A percentile compares a stretch with the other conserved stretches of the same genome.
Evolutionary conservation across 2,113 vertebrate species (phyloP).

Genomic region (Chionodraco myersi): DNA sequence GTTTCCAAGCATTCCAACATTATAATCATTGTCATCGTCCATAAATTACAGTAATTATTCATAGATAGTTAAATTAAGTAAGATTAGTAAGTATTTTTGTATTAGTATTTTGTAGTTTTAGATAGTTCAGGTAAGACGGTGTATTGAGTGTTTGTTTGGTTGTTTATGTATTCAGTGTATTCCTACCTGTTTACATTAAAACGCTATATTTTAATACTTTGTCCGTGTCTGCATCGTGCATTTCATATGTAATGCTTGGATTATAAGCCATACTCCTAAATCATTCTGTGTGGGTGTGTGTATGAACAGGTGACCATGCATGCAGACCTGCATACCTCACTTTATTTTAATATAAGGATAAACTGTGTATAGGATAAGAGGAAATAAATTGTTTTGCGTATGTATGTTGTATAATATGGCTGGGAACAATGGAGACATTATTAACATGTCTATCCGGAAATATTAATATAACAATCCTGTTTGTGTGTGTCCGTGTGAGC

Average conservation of each 20-base stretch:
- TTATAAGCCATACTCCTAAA: conserved; percentile 49
- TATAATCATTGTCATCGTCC: no score
- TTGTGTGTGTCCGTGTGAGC: not conserved
- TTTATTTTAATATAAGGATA: not conserved
- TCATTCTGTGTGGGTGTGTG: conserved; percentile 22
- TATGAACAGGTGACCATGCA: conserved; percentile 1
- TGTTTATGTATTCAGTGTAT: no score
- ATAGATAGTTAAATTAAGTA: no score
- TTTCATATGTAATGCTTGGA: not conserved
- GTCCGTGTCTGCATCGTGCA: no score
- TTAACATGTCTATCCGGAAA: not conserved
- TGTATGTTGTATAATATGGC: not conserved
- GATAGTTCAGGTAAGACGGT: no score
- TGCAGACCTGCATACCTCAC: not conserved
- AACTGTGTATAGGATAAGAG: not conserved
- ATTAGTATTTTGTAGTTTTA: no score
- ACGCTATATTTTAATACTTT: no score
- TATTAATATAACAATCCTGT: not conserved
- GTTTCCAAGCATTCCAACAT: no score
- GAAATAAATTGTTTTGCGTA: not conserved
- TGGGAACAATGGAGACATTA: not conserved
- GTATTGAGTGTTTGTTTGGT: no score
- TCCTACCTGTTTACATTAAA: no score
- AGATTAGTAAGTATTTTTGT: no score
- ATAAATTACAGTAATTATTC: no score